Evolutionary conservation across 2,797 vertebrate genomes (phyloP).

Genomic region (Lacerta viridis): DNA sequence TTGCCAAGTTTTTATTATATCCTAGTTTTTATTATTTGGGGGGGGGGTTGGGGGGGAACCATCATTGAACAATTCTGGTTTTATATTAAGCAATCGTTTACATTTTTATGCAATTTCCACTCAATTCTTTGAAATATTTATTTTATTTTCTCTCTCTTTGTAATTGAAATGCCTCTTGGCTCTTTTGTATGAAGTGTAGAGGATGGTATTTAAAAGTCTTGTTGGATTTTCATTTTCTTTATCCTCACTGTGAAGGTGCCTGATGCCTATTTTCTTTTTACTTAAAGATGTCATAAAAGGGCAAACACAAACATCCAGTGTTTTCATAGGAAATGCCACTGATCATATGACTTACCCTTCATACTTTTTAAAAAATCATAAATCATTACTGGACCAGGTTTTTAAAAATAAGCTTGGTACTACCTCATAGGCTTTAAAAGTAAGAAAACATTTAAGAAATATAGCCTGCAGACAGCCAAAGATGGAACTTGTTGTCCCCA

Average conservation of each 20-base stretch:
- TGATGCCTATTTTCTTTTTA: conserved; percentile 35
- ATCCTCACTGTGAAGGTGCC: conserved; percentile 51
- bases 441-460: conserved; percentile 1
- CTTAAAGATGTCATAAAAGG: conserved; percentile 63
- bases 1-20: conserved; percentile 55
- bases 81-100: conserved; percentile 66
- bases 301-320: conserved; percentile 61
- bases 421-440: conserved; percentile 24
- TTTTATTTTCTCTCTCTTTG: conserved; percentile 46
- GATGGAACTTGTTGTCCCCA: background rate
- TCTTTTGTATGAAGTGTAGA: conserved; percentile 60
- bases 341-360: conserved; percentile 53
- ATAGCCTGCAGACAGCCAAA: background rate
- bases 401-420: conserved; percentile 25
- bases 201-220: conserved; percentile 65
- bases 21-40: conserved; percentile 33
- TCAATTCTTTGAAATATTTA: conserved; percentile 64
- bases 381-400: conserved; percentile 44
- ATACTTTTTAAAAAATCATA: conserved; percentile 41
- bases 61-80: conserved; percentile 60
- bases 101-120: conserved; percentile 54
- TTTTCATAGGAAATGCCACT: conserved; percentile 68
- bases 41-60: background rate
- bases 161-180: conserved; percentile 68
- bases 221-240: conserved; percentile 53